These are phyloP conservation scores for Gila orcuttii DNA, from an alignment of 2,113 vertebrate species.

Conservation along the genomic window DNA sequence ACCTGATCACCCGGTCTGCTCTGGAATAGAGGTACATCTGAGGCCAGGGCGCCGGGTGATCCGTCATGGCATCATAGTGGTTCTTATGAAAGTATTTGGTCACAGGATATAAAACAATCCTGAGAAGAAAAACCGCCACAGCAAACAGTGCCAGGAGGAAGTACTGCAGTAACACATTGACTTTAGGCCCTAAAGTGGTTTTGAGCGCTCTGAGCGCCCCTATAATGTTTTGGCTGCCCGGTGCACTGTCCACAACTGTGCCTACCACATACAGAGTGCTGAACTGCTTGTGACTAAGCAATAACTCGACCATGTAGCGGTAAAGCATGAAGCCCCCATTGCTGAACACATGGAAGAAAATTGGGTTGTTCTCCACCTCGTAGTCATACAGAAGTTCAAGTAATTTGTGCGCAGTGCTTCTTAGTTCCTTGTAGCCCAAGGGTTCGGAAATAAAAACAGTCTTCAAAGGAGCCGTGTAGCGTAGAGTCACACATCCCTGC, in stretches of 20 bases:
- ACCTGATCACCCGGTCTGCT: constrained; percentile 81
- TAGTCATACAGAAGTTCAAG: constrained; percentile 91
- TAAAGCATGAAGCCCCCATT: constrained; percentile 95
- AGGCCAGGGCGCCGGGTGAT: constrained; percentile 83
- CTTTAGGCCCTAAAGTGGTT: constrained; percentile 73
- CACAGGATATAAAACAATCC: constrained; percentile 84
- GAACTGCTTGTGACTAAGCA: constrained; percentile 79
- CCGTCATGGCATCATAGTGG: constrained; percentile 86
- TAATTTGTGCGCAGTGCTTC: constrained; percentile 80
- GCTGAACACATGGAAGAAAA: constrained; percentile 94
- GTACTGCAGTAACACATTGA: constrained; percentile 74
- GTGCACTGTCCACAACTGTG: constrained; percentile 89
- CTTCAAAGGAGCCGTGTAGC: constrained; percentile 89
- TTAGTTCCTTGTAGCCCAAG: constrained; percentile 88
- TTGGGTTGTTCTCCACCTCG: constrained; percentile 84
- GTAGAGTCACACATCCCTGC: constrained; percentile 90
- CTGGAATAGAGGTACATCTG: constrained; percentile 92
- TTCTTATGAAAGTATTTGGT: constrained; percentile 86
- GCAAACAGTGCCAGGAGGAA: constrained; percentile 79
- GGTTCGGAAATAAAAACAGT: constrained; percentile 90
- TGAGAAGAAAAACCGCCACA: constrained; percentile 73
- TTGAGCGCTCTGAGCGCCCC: constrained; percentile 85
- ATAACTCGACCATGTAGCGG: constrained; percentile 86
- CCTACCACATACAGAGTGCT: constrained; percentile 81
- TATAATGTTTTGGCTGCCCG: constrained; percentile 83